phyloP scores from a whole-genome alignment of 2,797 vertebrate genomes.

The Halcyon smyrnensis region DNA sequence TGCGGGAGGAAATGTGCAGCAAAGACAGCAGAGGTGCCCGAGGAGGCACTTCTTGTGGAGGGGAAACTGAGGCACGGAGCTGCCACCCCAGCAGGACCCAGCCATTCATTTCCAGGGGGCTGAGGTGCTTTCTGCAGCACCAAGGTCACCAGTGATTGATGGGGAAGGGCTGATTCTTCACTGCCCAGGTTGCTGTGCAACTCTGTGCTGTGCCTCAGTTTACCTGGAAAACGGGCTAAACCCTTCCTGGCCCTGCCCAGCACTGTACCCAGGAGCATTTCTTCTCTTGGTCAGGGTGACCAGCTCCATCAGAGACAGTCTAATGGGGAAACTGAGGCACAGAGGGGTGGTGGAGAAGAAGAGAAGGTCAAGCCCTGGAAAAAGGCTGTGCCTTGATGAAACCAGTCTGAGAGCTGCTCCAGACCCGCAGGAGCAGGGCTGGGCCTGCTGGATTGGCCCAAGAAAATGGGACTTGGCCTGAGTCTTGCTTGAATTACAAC shows the following conservation, averaged over 20 bases:
- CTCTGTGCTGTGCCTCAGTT: neutral
- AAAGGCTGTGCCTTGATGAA: neutral
- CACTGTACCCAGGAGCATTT: accelerated
- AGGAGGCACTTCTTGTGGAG: neutral
- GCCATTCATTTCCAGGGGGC: accelerated
- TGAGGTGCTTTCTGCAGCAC: neutral
- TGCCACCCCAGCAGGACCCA: accelerated
- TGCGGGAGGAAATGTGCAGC: accelerated
- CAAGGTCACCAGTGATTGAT: neutral
- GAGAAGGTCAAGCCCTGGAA: neutral
- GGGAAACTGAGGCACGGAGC: neutral
- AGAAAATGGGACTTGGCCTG: neutral
- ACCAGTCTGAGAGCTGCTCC: neutral
- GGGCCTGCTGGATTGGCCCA: accelerated
- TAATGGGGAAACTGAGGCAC: neutral
- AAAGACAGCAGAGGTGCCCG: neutral
- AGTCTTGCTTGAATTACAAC: no score
- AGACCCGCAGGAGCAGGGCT: accelerated
- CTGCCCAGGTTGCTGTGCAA: accelerated
- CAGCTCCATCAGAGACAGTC: neutral
- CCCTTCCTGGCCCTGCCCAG: neutral
- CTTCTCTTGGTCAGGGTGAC: neutral
- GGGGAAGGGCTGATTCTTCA: neutral
- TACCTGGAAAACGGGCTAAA: neutral
- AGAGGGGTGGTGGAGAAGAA: accelerated